These are phyloP conservation scores for Cantharis flavilabris DNA, from an alignment of 2,888 invertebrate genomes.

Conservation along the genomic window DNA sequence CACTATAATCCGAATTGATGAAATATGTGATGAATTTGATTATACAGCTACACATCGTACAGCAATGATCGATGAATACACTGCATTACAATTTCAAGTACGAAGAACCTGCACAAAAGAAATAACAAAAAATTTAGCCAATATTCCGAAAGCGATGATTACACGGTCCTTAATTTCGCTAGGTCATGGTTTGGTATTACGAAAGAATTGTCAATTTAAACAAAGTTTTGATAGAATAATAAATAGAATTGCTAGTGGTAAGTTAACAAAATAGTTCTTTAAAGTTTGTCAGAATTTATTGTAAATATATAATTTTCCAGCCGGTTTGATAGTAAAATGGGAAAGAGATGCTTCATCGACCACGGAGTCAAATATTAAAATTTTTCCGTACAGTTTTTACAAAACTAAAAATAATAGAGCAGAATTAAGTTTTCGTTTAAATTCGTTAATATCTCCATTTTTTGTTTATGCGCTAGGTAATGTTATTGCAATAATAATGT, in stretches of 20 bases:
- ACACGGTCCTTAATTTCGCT: not conserved
- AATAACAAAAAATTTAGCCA: not conserved
- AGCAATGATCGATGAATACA: constrained; percentile 24
- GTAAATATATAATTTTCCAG: not conserved
- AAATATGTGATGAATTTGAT: constrained; percentile 23
- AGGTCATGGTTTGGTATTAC: constrained; percentile 6
- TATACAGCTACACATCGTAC: constrained; percentile 9
- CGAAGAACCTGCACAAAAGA: constrained; percentile 2
- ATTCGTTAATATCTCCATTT: constrained; percentile 5
- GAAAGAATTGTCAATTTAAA: constrained; percentile 12
- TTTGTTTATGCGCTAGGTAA: constrained; percentile 5
- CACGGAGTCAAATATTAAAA: not conserved
- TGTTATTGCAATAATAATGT: constrained; percentile 2
- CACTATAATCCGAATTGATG: not conserved
- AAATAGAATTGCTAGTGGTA: not conserved
- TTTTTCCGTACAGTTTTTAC: not conserved
- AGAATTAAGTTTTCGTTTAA: not conserved
- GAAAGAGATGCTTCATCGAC: constrained; percentile 1
- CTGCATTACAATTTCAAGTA: constrained; percentile 25
- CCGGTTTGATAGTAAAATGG: constrained; percentile 9
- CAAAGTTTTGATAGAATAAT: constrained; percentile 13
- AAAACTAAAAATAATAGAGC: not conserved
- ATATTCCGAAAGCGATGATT: not conserved
- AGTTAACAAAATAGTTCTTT: not conserved
- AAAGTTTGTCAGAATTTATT: not conserved